Base-by-base conservation (phyloP, 2,888 invertebrate genomes). In the Aporophyla lueneburgensis region DNA sequence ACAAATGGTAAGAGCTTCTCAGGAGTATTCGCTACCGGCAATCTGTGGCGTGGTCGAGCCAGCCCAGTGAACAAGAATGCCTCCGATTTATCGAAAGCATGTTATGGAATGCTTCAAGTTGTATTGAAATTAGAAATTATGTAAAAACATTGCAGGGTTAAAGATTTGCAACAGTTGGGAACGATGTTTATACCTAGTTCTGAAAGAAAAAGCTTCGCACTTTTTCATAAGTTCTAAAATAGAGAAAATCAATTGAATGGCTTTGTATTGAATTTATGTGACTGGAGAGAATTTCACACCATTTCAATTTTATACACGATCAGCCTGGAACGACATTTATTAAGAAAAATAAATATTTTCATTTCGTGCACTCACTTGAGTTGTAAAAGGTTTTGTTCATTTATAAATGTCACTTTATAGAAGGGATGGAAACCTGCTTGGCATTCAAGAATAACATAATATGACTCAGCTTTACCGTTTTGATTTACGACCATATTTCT, bases 381-480 rank as follows among this genome's bases (percentile, higher is more conserved):
- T 43, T 54, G 40, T 66, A 62, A 81, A 81, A 85, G 85, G 86
- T 81, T 75, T 81, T 85, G 53, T 70, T 85, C 81, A 81, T 81
- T 81, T 85, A 65, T 81, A 81, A 85, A 85, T 85, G 81, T 85
- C 82, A 81, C 56, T 66, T 21, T 56, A 1, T 46, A 59, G 27
- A 59, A 46, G 46, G 61, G 63, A 66, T 49, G 33, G 49, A 71
- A 56, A 68, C 74, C 85, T 73, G 81, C 27, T 66, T 68, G 43
- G 68, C 62, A 74, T 68, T 68, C 43, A 65, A 65, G 59, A 68
- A 65, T 80, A 61, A 70, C 12, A 66, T 53, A 19, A 49, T 54
- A 74, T 81, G 81, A 69, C 59, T 69, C 59, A 66, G 76, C 59
- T 46, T 19, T 73, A 73, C 9, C 40, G 43, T 68, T 54, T 40